Evolutionary conservation across 1,140 invertebrate species (phyloP).

Genomic region (Ooceraea biroi): DNA sequence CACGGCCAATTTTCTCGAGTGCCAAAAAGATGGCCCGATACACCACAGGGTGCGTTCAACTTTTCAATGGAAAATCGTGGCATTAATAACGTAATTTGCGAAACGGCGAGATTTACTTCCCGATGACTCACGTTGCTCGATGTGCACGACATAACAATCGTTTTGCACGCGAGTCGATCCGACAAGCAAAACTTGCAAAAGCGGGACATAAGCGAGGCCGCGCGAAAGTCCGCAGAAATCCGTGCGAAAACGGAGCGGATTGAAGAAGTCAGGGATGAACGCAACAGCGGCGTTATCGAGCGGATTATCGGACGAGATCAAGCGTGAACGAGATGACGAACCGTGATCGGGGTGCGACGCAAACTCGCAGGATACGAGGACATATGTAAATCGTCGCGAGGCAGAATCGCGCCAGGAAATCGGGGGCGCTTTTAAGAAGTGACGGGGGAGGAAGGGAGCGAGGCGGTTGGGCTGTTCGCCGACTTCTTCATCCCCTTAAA

Average conservation of each 20-base stretch:
- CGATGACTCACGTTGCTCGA: background rate
- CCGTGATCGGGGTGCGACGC: conserved; percentile 16
- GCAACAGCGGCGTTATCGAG: conserved; percentile 42
- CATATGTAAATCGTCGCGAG: conserved; percentile 60
- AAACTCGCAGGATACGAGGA: conserved; percentile 52
- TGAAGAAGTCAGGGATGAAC: background rate
- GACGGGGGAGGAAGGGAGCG: too few relatives aligned
- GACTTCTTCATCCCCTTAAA: conserved; percentile 74
- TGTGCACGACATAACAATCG: conserved; percentile 12
- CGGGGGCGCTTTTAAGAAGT: conserved; percentile 10
- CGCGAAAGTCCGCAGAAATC: background rate
- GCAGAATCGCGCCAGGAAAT: conserved; percentile 23
- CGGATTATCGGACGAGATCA: background rate
- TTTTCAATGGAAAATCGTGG: background rate
- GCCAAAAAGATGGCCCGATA: background rate
- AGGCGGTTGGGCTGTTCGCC: conserved; percentile 42
- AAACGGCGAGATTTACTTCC: background rate
- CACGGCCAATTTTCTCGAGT: background rate
- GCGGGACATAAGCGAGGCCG: conserved; percentile 27
- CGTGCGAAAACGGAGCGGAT: conserved; percentile 2
- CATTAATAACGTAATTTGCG: background rate
- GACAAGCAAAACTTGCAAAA: conserved; percentile 17
- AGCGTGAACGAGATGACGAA: conserved; percentile 8
- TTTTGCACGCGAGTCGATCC: background rate
- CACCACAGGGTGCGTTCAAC: background rate